Conservation (phyloP, 2,888 invertebrate genomes). For the Saturnia japonica region DNA sequence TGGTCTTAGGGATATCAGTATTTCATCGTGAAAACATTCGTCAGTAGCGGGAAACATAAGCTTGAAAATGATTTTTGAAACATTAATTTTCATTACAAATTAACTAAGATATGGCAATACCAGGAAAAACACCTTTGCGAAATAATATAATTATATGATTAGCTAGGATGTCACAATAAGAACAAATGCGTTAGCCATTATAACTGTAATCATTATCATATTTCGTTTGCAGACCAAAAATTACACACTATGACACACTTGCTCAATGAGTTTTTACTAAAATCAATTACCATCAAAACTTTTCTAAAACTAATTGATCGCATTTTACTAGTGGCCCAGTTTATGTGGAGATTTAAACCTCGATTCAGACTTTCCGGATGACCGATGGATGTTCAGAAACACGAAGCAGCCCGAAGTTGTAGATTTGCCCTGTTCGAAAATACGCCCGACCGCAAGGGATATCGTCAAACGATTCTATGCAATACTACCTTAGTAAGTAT, state of each 20-base stretch:
- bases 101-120: too few species aligned
- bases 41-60: too few species aligned
- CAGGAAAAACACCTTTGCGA: too few species aligned
- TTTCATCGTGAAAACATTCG: too few species aligned
- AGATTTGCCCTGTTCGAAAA: slow-evolving; percentile 39
- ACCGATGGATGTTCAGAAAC: slow-evolving; percentile 50
- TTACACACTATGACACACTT: neutral
- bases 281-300: neutral
- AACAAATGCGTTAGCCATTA: neutral
- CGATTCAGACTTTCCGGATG: slow-evolving; percentile 48
- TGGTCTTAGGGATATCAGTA: too few species aligned
- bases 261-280: neutral
- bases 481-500: slow-evolving; percentile 67
- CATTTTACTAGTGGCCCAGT: slow-evolving; percentile 41
- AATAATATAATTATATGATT: neutral
- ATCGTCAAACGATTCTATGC: slow-evolving; percentile 65
- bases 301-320: neutral
- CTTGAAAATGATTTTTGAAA: too few species aligned
- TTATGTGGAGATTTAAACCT: slow-evolving; percentile 38
- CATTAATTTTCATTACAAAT: too few species aligned
- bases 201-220: neutral
- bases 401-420: slow-evolving; percentile 34
- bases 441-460: slow-evolving; percentile 53
- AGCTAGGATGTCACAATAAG: neutral
- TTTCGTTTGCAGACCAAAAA: too few species aligned